Percentiles rank a stretch among this genome's conserved stretches.
phyloP scores from a whole-genome alignment of 2,113 vertebrate species.

The Pan paniscus region DNA sequence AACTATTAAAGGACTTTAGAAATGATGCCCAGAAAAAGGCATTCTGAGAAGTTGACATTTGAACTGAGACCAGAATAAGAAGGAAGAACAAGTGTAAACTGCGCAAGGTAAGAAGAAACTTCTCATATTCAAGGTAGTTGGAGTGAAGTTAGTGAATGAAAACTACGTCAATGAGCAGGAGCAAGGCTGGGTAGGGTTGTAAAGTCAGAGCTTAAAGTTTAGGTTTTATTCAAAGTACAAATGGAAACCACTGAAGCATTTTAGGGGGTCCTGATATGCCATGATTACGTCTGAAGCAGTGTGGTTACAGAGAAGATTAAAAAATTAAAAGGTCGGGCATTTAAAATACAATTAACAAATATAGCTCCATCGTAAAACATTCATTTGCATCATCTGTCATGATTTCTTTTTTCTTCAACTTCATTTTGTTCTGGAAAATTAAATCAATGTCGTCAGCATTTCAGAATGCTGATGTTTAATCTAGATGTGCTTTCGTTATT shows the following conservation, averaged over 20 bases:
- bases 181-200: neutral
- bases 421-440: slow-evolving; percentile 52
- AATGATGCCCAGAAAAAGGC: neutral
- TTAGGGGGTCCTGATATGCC: neutral
- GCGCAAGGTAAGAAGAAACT: neutral
- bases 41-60: neutral
- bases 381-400: slow-evolving; percentile 50
- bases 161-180: neutral
- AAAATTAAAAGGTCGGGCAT: neutral
- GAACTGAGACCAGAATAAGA: neutral
- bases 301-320: neutral
- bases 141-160: neutral
- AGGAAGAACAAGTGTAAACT: neutral
- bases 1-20: neutral
- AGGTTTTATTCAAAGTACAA: neutral
- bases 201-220: neutral
- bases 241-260: neutral
- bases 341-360: slow-evolving; percentile 25
- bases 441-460: slow-evolving; percentile 52
- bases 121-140: neutral
- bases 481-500: slow-evolving; percentile 45
- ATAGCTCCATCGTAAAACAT: slow-evolving; percentile 24
- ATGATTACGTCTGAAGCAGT: neutral
- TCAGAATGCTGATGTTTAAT: slow-evolving; percentile 64
- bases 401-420: slow-evolving; percentile 30